Conservation (phyloP, 2,888 invertebrate genomes). For the Xanthorhoe designata region DNA sequence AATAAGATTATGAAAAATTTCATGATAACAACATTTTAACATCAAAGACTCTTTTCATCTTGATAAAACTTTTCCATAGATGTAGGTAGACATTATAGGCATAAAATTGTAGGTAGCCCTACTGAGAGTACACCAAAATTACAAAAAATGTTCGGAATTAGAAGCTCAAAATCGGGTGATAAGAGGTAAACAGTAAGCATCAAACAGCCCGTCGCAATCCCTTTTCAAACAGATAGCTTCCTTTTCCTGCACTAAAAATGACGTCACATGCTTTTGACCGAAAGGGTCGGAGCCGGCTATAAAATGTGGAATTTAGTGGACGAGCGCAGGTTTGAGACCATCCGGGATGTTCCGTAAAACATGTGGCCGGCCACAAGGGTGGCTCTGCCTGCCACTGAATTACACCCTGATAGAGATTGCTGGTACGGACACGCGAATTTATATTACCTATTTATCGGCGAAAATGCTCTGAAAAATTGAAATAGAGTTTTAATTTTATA, state of each 20-base stretch:
- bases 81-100: not conserved
- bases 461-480: constrained; percentile 48
- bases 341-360: constrained; percentile 64
- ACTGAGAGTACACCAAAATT: not conserved
- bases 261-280: constrained; percentile 56
- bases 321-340: constrained; percentile 56
- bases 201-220: constrained; percentile 18
- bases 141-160: not conserved
- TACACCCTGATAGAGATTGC: constrained; percentile 60
- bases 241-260: constrained; percentile 50
- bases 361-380: constrained; percentile 57
- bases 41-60: constrained; percentile 33
- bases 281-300: constrained; percentile 54
- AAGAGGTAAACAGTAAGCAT: not conserved
- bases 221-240: constrained; percentile 37
- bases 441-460: constrained; percentile 54
- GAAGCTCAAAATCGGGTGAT: not conserved
- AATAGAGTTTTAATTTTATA: constrained; percentile 49
- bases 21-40: constrained; percentile 13
- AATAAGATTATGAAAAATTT: constrained; percentile 30
- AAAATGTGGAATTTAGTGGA: constrained; percentile 61
- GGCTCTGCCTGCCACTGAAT: constrained; percentile 60
- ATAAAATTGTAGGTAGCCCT: not conserved
- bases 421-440: constrained; percentile 56
- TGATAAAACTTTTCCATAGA: constrained; percentile 3